Evolutionary conservation across 1,140 invertebrate genomes (phyloP), one percentile per base, ranked within the genome.

Genomic region (Drosophila varians): DNA sequence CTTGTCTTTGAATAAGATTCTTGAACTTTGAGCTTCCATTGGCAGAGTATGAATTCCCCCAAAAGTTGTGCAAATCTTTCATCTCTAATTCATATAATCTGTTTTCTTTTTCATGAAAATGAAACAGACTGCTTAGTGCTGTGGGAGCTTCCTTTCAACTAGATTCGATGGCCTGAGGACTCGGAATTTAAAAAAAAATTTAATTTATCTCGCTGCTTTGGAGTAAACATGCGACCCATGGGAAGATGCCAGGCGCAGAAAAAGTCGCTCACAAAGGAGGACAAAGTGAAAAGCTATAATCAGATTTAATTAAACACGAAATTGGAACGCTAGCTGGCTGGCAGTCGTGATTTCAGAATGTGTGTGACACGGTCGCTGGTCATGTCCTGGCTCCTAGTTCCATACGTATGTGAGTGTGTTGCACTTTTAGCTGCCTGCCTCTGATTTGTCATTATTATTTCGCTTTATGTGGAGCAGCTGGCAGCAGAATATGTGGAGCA

Each of bases 231-330:
- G 11, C 25, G 54, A 51, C 46, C 21, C 60, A 9, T 45, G 60
- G 61, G 47, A 26, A 66, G 38, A 45, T 66, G 64, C 64, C 64
- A 66, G 8, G 28, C 21, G 21, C 64, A 66, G 64, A 61, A 53
- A 53, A 40, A 74, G 52, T 23, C 40, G 7, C 25, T 40, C 43
- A 52, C 31, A 51, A 73, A 54, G 52, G 60, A 48, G 54, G 56
- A 60, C 64, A 77, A 76, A 62, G 74, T 57, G 75, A 51, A 87
- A 87, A 87, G 78, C 82, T 77, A 87, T 87, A 87, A 86, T 86
- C 77, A 80, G 78, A 86, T 87, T 86, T 86, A 86, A 86, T 86
- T 86, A 86, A 86, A 87, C 73, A 72, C 73, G 73, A 87, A 86
- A 86, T 86, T 87, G 77, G 82, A 80, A 57, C 82, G 69, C 74